Evolutionary conservation across 2,797 vertebrate species (phyloP).

Genomic region (Poliocrania exsul): DNA sequence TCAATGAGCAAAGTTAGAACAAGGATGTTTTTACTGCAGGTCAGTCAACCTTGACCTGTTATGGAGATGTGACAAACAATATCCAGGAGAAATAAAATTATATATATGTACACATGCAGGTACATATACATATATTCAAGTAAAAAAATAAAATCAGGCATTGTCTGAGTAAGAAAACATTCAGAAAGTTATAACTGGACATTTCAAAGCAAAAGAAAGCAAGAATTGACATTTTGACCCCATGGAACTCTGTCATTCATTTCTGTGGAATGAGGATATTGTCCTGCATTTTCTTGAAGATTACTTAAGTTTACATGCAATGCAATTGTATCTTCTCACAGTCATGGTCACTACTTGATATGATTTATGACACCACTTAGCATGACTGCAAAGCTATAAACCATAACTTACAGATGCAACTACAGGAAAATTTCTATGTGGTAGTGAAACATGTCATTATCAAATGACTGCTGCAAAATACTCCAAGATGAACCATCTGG

Average conservation of each 20-base stretch:
- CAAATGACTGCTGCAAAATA: background rate
- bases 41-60: background rate
- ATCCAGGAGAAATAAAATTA: background rate
- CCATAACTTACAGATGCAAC: background rate
- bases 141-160: background rate
- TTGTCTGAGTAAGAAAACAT: background rate
- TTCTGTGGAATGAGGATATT: background rate
- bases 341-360: background rate
- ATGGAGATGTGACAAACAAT: background rate
- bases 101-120: rapidly evolving
- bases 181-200: background rate
- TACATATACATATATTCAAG: background rate
- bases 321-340: background rate
- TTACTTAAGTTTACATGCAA: background rate
- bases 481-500: background rate
- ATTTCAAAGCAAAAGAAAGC: background rate
- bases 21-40: background rate
- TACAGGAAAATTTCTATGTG: background rate
- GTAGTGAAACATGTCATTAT: background rate
- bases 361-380: background rate
- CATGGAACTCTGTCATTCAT: background rate
- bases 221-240: background rate
- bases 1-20: background rate
- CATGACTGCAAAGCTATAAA: background rate
- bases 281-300: background rate